A percentile compares a stretch with the other conserved stretches of the same genome.
Conservation (phyloP, 2,888 invertebrate genomes). For the Amblyteles armatorius region DNA sequence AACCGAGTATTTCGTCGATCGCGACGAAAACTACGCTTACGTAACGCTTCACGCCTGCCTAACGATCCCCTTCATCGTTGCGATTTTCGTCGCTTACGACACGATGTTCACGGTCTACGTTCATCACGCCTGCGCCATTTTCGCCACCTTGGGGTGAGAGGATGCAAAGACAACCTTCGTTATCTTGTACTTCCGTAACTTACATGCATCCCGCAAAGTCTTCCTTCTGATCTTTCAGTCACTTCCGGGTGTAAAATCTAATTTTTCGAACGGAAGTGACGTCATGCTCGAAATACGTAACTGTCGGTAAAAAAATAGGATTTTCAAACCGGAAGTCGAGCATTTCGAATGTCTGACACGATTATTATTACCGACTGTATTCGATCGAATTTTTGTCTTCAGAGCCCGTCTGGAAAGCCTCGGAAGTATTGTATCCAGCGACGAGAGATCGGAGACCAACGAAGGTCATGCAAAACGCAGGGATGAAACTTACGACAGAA, state of each 20-base stretch:
- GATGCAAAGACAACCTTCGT: too few species aligned
- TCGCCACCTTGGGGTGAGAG: slow-evolving; percentile 58
- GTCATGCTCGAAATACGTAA: too few species aligned
- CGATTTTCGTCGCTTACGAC: slow-evolving; percentile 60
- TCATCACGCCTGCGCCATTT: slow-evolving; percentile 66
- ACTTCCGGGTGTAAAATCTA: too few species aligned
- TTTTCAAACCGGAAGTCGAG: too few species aligned
- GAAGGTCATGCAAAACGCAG: neutral
- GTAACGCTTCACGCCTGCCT: slow-evolving; percentile 63
- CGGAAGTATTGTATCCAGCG: neutral
- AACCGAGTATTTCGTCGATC: slow-evolving; percentile 65
- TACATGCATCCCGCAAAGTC: too few species aligned
- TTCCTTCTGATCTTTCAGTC: too few species aligned
- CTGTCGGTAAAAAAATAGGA: too few species aligned
- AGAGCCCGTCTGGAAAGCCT: slow-evolving; percentile 54
- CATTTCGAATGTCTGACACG: neutral
- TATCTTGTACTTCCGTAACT: too few species aligned
- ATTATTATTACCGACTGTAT: neutral
- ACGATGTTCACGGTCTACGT: slow-evolving; percentile 61
- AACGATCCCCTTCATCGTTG: slow-evolving; percentile 54
- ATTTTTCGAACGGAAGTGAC: too few species aligned
- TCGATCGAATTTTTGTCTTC: neutral
- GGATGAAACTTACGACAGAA: slow-evolving; percentile 45
- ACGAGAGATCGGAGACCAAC: neutral
- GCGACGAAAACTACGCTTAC: slow-evolving; percentile 59